These are phyloP conservation scores for Bucorvus abyssinicus DNA, from an alignment of 2,797 vertebrate species.

Conservation along the genomic window DNA sequence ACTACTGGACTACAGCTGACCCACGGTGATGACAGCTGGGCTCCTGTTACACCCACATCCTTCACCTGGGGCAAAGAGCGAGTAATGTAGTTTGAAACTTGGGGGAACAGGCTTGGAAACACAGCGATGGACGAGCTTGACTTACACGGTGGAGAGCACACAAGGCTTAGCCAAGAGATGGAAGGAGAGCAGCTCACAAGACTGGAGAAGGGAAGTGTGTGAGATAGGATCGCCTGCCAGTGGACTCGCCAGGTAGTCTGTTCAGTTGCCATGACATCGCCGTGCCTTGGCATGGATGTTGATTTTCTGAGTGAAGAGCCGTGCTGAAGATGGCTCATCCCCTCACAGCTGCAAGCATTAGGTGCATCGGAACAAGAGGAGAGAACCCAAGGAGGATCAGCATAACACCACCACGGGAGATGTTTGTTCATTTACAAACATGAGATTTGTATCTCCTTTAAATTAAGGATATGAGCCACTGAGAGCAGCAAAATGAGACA, in stretches of 20 bases:
- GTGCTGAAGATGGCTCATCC: background rate
- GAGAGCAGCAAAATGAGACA: background rate
- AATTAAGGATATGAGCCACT: background rate
- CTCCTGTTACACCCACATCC: background rate
- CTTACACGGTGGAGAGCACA: background rate
- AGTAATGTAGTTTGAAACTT: background rate
- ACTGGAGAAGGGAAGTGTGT: background rate
- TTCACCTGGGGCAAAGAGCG: background rate
- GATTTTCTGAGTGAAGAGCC: background rate
- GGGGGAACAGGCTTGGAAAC: background rate
- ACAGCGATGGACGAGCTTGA: background rate
- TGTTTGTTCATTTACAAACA: background rate
- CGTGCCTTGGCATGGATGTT: background rate
- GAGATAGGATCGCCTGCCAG: background rate
- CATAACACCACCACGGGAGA: background rate
- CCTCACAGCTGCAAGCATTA: background rate
- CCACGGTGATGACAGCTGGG: background rate
- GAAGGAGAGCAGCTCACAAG: background rate
- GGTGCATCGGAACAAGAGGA: background rate
- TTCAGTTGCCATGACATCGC: background rate
- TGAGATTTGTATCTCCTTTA: conserved; percentile 7
- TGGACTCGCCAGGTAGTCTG: background rate
- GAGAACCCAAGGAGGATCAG: background rate
- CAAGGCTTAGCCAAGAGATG: background rate
- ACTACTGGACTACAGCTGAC: background rate